phyloP scores from a whole-genome alignment of 2,888 invertebrate species.

The Euclidia mi region DNA sequence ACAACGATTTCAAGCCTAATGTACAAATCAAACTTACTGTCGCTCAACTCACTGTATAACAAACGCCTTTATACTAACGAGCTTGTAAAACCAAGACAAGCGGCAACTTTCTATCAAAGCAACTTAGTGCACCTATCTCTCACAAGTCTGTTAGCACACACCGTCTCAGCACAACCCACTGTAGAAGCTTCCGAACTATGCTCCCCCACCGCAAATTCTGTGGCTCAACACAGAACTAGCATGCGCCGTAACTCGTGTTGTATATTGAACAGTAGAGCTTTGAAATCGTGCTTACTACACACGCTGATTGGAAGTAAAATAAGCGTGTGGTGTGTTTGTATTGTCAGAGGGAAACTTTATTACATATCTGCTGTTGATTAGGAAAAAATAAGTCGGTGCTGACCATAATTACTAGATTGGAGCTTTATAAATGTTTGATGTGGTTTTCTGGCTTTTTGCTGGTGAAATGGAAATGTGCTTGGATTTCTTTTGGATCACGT shows the following conservation, averaged over 20 bases:
- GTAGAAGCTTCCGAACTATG: too few species aligned
- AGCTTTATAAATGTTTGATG: neutral
- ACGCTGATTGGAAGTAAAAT: slow-evolving; percentile 54
- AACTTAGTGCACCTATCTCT: too few species aligned
- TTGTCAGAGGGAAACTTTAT: slow-evolving; percentile 33
- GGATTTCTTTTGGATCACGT: too few species aligned
- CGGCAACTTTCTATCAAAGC: too few species aligned
- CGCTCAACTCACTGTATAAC: too few species aligned
- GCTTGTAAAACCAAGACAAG: too few species aligned
- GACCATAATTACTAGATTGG: neutral
- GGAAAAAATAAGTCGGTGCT: slow-evolving; percentile 15
- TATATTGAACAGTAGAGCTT: slow-evolving; percentile 52
- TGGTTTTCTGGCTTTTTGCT: neutral
- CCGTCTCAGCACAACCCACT: too few species aligned
- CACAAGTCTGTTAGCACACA: too few species aligned
- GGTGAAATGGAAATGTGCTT: too few species aligned
- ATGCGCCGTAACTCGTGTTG: slow-evolving; percentile 44
- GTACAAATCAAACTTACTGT: too few species aligned
- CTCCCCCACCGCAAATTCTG: slow-evolving; percentile 34
- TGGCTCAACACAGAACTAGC: slow-evolving; percentile 34
- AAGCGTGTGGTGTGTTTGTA: slow-evolving; percentile 49
- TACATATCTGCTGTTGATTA: slow-evolving; percentile 41
- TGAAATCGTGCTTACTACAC: slow-evolving; percentile 51
- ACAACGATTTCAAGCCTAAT: too few species aligned
- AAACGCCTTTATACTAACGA: too few species aligned